Evolutionary conservation across 37 sponge, comb jelly and placozoan genomes (phyloP).

Genomic region (Cladorhizidae sp.): DNA sequence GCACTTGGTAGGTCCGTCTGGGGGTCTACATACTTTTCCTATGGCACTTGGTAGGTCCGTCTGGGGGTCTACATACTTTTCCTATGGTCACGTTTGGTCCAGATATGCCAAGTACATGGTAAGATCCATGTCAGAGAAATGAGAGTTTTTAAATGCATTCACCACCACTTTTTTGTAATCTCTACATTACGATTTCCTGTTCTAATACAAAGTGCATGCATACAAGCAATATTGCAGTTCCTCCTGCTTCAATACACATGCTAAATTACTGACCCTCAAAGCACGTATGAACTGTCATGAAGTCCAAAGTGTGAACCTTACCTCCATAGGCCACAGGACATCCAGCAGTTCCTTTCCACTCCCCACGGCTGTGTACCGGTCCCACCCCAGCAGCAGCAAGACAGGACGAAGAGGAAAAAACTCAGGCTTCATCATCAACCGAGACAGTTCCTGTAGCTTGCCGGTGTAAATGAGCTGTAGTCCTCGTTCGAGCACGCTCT

Average conservation of each 20-base stretch:
- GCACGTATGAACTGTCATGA: neutral
- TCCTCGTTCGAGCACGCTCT: constrained; percentile 70
- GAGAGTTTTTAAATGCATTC: no score
- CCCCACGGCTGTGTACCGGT: constrained; percentile 55
- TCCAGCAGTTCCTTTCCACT: constrained; percentile 81
- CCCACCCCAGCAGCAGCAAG: constrained; percentile 91
- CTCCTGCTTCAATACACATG: neutral
- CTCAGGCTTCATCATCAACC: constrained; percentile 53
- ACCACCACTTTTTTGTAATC: no score
- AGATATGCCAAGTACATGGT: no score
- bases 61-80: no score
- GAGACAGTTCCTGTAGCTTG: constrained; percentile 57
- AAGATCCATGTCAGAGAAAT: no score
- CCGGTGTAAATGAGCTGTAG: constrained; percentile 63
- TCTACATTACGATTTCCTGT: neutral
- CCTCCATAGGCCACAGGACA: constrained; percentile 71
- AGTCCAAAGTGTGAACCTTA: neutral
- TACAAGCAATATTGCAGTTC: no score
- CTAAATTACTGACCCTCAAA: no score
- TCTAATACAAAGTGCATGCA: neutral
- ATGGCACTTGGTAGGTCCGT: no score
- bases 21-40: no score
- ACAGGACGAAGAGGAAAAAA: constrained; percentile 66
- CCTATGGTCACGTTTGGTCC: no score
- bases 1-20: no score